Base-by-base conservation (phyloP, 2,888 invertebrate genomes). In the Mythimna lalbum region DNA sequence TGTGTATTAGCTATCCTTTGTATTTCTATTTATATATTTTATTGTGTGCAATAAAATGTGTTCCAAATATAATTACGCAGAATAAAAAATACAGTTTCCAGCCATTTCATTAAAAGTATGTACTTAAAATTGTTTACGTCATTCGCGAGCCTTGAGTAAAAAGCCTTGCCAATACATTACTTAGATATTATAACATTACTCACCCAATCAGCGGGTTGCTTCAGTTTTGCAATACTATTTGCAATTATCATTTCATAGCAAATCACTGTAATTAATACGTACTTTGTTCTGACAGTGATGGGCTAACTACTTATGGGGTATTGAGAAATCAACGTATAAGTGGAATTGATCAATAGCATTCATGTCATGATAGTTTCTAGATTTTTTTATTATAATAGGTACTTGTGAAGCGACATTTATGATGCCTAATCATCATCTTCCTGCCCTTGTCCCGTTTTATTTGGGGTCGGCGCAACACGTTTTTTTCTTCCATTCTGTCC, bases 151-250 rank as follows among this genome's bases (percentile, higher is more conserved):
- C 82, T 82, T 82, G 81, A 65, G 43, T 69, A 43, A 68, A 82
- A 75, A 76, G 66, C 83, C 83, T 83, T 81, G 81, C 64, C 66
- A 60, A 63, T 27, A 75, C 27, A 49, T 80, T 76, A 76, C 69
- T 52, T 60, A 57, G 72, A 39, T 80, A 73, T 69, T 57, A 76
- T 76, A 73, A 64, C 70, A 71, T 52, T 61, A 56, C 50, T 69
- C 55, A 50, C 49, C 49, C 81, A 78, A 81, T 78, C 74, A 52
- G 21, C 60, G n/a, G 12, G 12, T 49, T 52, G 64, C 66, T 75
- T 69, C 17, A 63, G 21, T 78, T 74, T 64, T 52, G 78, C 70
- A 80, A 80, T 57, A 36, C 17, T 39, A 49, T 67, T 55, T 14
- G 71, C 62, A 71, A 76, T 69, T 57, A 80, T 76, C 47, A 72